phyloP scores from a whole-genome alignment of 1,140 invertebrate genomes.

The Drosophila sechellia region DNA sequence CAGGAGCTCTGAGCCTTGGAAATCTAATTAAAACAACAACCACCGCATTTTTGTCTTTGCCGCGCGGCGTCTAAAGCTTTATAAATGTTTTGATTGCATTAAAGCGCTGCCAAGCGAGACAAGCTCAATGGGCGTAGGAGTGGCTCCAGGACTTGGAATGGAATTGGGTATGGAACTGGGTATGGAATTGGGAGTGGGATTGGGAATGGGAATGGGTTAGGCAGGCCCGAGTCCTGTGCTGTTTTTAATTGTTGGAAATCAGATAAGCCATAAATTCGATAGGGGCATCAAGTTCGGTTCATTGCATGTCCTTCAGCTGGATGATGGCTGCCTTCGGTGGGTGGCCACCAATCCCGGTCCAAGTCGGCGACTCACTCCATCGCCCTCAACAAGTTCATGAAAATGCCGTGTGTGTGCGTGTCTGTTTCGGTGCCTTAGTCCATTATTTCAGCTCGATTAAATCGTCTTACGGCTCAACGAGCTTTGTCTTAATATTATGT shows the following conservation, averaged over 20 bases:
- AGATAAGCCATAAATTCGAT: constrained; percentile 66
- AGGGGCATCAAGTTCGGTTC: constrained; percentile 44
- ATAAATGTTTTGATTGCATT: constrained; percentile 83
- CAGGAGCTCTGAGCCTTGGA: constrained; percentile 59
- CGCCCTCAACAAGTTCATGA: constrained; percentile 46
- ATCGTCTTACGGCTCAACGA: constrained; percentile 82
- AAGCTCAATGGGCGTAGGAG: neutral
- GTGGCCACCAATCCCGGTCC: no score
- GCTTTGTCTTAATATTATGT: constrained; percentile 82
- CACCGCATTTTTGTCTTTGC: constrained; percentile 79
- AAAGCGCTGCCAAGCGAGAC: constrained; percentile 78
- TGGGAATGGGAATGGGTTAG: neutral
- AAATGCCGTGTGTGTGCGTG: constrained; percentile 2
- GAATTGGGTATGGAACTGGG: neutral
- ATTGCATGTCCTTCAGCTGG: constrained; percentile 24
- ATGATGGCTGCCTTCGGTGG: no score
- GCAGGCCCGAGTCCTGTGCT: constrained; percentile 2
- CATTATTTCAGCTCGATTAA: constrained; percentile 82
- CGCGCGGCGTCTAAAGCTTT: constrained; percentile 67
- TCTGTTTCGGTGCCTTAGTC: constrained; percentile 60
- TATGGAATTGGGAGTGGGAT: neutral
- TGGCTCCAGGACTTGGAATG: neutral
- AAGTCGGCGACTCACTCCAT: neutral
- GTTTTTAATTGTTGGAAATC: constrained; percentile 68
- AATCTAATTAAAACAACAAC: constrained; percentile 83